A percentile compares a stretch with the other conserved stretches of the same genome.
Evolutionary conservation across 2,113 vertebrate species (phyloP).

Genomic region (Callopanchax toddi): DNA sequence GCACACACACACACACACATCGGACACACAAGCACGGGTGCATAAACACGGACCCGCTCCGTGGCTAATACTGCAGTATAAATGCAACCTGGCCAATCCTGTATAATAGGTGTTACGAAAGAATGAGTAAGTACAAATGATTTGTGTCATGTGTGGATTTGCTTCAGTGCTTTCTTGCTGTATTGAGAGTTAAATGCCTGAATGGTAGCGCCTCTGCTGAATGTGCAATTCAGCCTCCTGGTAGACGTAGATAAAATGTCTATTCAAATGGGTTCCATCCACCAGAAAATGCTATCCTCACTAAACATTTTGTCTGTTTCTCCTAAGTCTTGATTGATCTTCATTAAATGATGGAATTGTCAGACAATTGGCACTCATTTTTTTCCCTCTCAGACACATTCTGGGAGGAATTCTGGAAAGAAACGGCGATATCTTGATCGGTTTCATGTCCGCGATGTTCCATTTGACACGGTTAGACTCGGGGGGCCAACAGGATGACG

Average conservation of each 20-base stretch:
- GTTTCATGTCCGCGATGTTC: neutral
- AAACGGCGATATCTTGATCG: neutral
- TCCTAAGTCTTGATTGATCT: neutral
- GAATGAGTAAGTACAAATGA: conserved; percentile 42
- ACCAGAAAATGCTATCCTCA: neutral
- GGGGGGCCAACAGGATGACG: neutral
- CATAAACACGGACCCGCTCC: neutral
- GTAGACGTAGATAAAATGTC: conserved; percentile 17
- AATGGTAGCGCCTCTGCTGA: neutral
- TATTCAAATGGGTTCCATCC: conserved; percentile 19
- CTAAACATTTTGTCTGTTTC: neutral
- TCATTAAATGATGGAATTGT: neutral
- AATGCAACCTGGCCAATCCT: conserved; percentile 21
- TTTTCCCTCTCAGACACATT: neutral
- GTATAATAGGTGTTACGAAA: conserved; percentile 22
- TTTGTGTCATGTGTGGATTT: conserved; percentile 63
- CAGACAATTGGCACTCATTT: neutral
- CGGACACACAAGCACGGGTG: neutral
- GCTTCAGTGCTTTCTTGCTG: conserved; percentile 41
- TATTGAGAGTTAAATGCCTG: conserved; percentile 32
- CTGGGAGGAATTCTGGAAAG: neutral
- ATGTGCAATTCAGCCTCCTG: conserved; percentile 9
- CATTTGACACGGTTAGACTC: neutral
- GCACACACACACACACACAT: neutral
- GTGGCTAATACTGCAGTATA: neutral